Conservation (phyloP, 2,888 invertebrate genomes). For the Drosophila tanythrix region DNA sequence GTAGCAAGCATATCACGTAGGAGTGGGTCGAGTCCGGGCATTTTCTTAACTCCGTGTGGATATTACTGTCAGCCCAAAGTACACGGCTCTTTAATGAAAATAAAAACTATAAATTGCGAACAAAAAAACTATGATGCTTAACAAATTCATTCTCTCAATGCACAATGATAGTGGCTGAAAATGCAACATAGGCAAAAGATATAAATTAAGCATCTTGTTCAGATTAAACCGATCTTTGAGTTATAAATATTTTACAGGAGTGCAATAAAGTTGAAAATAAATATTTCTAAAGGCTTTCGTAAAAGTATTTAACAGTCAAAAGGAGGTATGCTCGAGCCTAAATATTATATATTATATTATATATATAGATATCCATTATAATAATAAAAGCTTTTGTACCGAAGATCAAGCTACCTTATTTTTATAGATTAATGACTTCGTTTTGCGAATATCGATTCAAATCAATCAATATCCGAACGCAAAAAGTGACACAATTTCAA, state of each 20-base stretch:
- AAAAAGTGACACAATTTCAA: background rate
- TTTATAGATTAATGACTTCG: background rate
- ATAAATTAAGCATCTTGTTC: background rate
- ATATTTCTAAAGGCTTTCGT: background rate
- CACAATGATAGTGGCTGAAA: slow-evolving; percentile 16
- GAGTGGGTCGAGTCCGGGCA: slow-evolving; percentile 24
- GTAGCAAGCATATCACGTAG: slow-evolving; percentile 53
- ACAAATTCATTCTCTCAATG: slow-evolving; percentile 1
- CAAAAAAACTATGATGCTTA: background rate
- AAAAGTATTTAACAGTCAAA: background rate
- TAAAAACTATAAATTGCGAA: slow-evolving; percentile 1
- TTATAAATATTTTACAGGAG: background rate
- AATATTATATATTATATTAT: no score
- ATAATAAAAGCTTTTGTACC: no score
- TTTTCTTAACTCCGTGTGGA: slow-evolving; percentile 54
- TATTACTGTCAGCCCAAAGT: slow-evolving; percentile 60
- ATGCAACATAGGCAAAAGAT: background rate
- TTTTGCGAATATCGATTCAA: background rate
- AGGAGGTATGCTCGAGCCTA: background rate
- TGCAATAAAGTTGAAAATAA: background rate
- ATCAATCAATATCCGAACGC: background rate
- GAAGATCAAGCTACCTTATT: background rate
- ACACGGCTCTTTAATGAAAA: slow-evolving; percentile 39
- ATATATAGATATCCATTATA: background rate
- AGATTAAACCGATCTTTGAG: background rate